Evolutionary conservation across 2,797 vertebrate genomes (phyloP), one percentile per base, ranked within the genome.

Genomic region (Crotalus adamanteus): DNA sequence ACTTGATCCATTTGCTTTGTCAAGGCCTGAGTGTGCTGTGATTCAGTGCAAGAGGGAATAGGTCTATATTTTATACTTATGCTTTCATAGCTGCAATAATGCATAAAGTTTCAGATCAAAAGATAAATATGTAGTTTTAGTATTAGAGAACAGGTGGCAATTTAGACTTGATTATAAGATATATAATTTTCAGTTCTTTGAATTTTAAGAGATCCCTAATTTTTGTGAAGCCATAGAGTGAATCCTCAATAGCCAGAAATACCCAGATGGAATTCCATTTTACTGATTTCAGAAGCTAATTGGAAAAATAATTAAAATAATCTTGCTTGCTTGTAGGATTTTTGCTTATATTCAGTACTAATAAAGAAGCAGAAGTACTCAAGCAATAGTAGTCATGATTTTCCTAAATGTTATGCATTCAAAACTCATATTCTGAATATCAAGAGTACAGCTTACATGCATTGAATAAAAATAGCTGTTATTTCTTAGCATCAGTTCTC

Each of bases 101-200:
- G 20, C 28, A 16, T 22, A 69, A 57, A 78, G 7, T 78, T 78
- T 78, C 31, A 65, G 51, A 9, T 25, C 31, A 65, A 86, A 37
- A 26, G 9, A 83, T 47, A 89, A 92, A 93, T 78, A 89, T 4
- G 5, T 11, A 28, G 12, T 86, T 90, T 69, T 56, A 94, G 83
- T 47, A 31, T 92, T 73, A 87, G 56, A 14, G 26, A 57, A 13
- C 55, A 89, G 56, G 22, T 90, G 53, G n/a, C 63, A 90, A 93
- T 42, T 78, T 78, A 78, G 69, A 53, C 2, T 86, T 47, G 25
- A 86, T 51, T 85, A 92, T 0, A 1, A 47, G 26, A 69, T 69
- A 69, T 55, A 93, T 6, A 57, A 94, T 91, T 93, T 91, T 83
- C 55, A 88, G 63, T 83, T 93, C n/a, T 59, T 78, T 63, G 16